Percentiles rank a stretch among this genome's conserved stretches.
These are phyloP conservation scores for Synergus japonicus DNA, from an alignment of 2,888 invertebrate species.

Conservation along the genomic window DNA sequence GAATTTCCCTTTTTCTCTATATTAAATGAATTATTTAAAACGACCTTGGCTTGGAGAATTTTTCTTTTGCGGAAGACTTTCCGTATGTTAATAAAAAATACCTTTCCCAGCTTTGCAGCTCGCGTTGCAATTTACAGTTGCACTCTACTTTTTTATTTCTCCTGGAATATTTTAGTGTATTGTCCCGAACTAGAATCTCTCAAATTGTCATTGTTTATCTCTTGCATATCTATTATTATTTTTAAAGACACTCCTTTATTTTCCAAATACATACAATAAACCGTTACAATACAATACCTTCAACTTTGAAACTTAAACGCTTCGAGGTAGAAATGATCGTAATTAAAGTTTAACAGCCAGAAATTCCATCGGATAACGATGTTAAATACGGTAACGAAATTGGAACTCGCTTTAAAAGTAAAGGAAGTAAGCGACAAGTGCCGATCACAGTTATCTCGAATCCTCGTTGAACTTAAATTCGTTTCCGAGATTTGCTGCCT, in stretches of 20 bases:
- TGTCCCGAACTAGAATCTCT: too few relatives aligned
- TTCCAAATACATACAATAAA: background rate
- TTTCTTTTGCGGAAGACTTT: too few relatives aligned
- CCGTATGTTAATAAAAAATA: too few relatives aligned
- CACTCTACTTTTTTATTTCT: too few relatives aligned
- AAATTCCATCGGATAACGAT: conserved; percentile 8
- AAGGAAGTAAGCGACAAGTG: conserved; percentile 17
- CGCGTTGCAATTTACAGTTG: too few relatives aligned
- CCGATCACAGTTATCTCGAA: conserved; percentile 17
- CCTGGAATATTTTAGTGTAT: too few relatives aligned
- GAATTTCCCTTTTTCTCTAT: too few relatives aligned
- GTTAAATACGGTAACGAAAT: conserved; percentile 33
- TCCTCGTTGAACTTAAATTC: conserved; percentile 28
- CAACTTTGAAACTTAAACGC: conserved; percentile 6
- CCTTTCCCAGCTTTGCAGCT: too few relatives aligned
- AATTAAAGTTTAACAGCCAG: conserved; percentile 26
- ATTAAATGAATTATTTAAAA: too few relatives aligned
- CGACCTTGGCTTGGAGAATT: too few relatives aligned
- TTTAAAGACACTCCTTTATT: background rate
- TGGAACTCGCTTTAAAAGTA: conserved; percentile 15
- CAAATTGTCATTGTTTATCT: too few relatives aligned
- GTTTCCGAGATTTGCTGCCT: conserved; percentile 16
- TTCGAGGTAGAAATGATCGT: conserved; percentile 9
- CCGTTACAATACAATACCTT: background rate
- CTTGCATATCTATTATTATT: too few relatives aligned